phyloP scores from a whole-genome alignment of 30 jellyfish, hydroid and myxozoan genomes.

The Hydra vulgaris region DNA sequence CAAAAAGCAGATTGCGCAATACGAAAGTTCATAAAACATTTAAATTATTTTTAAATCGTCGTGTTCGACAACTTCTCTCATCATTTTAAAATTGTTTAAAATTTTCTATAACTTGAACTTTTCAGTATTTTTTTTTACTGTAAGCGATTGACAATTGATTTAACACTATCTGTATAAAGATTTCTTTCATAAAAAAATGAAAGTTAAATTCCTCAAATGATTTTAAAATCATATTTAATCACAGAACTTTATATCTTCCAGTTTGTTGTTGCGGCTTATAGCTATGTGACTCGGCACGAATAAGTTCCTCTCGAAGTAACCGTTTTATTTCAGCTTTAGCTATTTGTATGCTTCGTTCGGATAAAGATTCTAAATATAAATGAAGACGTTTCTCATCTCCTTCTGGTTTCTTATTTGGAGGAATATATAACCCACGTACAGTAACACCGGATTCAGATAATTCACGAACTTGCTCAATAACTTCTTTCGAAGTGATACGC shows the following conservation, averaged over 20 bases:
- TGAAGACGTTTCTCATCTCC: slow-evolving; percentile 89
- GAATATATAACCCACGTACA: slow-evolving; percentile 85
- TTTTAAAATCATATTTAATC: neutral
- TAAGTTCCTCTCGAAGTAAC: slow-evolving; percentile 81
- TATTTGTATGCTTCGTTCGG: slow-evolving; percentile 87
- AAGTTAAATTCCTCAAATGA: neutral
- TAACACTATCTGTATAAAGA: neutral
- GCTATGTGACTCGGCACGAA: slow-evolving; percentile 57
- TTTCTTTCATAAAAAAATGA: neutral
- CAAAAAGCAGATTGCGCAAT: too few species aligned
- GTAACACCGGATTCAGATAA: slow-evolving; percentile 95
- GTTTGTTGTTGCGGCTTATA: slow-evolving; percentile 70
- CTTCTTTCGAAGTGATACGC: slow-evolving; percentile 96
- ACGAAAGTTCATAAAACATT: too few species aligned
- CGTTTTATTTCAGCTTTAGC: slow-evolving; percentile 96
- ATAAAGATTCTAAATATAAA: slow-evolving; percentile 68
- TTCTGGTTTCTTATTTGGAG: slow-evolving; percentile 76
- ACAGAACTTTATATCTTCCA: slow-evolving; percentile 88
- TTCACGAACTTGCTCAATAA: slow-evolving; percentile 79
- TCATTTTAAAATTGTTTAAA: too few species aligned
- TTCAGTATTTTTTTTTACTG: too few species aligned
- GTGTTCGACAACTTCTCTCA: too few species aligned
- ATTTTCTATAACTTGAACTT: too few species aligned
- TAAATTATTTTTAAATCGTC: too few species aligned
- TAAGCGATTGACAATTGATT: neutral